Base-by-base conservation (phyloP, 2,797 vertebrate genomes). In the Graptemys geographica region DNA sequence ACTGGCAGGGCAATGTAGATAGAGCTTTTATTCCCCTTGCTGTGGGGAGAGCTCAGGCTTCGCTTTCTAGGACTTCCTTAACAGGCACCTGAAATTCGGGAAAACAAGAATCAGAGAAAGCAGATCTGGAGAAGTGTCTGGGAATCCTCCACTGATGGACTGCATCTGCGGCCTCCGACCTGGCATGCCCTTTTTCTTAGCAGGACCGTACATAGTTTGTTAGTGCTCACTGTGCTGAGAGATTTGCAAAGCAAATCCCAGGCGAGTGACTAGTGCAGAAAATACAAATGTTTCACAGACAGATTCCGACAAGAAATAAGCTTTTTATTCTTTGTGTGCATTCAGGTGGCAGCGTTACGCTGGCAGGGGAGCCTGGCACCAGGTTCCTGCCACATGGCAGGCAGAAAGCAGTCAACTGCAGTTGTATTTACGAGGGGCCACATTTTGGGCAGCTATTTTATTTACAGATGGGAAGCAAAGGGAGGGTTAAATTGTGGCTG, bases 301-400 rank as follows among this genome's bases (percentile, higher is more conserved):
- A 86, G 78, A 44, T 52, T 74, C 55, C 81, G 83, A 19, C 57
- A 87, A 88, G 81, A 79, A 95, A 47, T 3, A 44, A 86, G 86
- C 74, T 59, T 23, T 84, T 91, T 72, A 81, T 94, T 81, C 76
- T 82, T 49, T 2, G 0, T 11, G 51, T 37, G 78, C 82, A 52
- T 93, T 93, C 6, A 0, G 2, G 0, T 1, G 1, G 65, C 3
- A 11, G 2, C 10, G 53, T 28, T 92, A 74, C 0, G 0, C 87
- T 86, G 94, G 85, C 89, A 83, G 92, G 41, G 72, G 49, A 76
- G 53, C 81, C 0, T 49, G 89, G 93, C 90, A 85, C 83, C 10
- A 6, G 4, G 85, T 47, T 0, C 0, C 81, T 95, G 93, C 96
- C 96, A 96, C 90, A 95, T 97, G 97, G 89, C 97, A 97, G 87